Base-by-base conservation (phyloP, 2,797 vertebrate genomes). In the Zalophus californianus region DNA sequence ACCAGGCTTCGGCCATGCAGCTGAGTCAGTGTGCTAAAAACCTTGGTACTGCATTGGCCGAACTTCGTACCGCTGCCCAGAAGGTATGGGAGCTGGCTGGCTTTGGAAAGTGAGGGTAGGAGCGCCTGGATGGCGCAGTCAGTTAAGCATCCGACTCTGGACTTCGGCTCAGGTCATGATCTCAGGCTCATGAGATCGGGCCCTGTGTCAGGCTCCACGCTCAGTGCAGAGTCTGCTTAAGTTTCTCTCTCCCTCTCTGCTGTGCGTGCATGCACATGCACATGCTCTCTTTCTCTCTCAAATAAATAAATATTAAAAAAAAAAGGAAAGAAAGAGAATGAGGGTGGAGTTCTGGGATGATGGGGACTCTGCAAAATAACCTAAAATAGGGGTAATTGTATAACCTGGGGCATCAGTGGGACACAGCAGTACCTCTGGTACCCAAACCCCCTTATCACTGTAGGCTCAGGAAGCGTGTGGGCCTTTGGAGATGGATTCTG, bases 21-120 rank as follows among this genome's bases (percentile, higher is more conserved):
- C 99, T 99, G 97, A 99, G 99, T 98, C 99, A 99, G 97, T 99
- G 99, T 91, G 99, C 99, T 56, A 99, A 99, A 98, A 99, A 99
- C 98, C 98, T 99, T 91, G 99, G 99, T 0, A 98, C 98, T 0
- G 99, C 99, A 0, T 98, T 99, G 85, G 99, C 99, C 0, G 99
- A 99, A 86, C 99, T 99, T 52, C 99, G 99, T 52, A 99, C 99
- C 0, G 99, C 99, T 0, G 99, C 99, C 7, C 99, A 99, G 98
- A 99, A 99, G 99, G 99, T 99, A 98, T 90, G 97, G 72, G 20
- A 89, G 25, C 92, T 25, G 38, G 25, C 52, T 0, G 0, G 73
- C 38, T n/a, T 80, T n/a, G 1, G 3, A 38, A 44, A 73, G 23
- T 58, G 50, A 58, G 35, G 75, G 23, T 21, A 35, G 66, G n/a